Evolutionary conservation across 2,888 invertebrate species (phyloP), one percentile per base, ranked within the genome.

Genomic region (Drosophila melanosoma): DNA sequence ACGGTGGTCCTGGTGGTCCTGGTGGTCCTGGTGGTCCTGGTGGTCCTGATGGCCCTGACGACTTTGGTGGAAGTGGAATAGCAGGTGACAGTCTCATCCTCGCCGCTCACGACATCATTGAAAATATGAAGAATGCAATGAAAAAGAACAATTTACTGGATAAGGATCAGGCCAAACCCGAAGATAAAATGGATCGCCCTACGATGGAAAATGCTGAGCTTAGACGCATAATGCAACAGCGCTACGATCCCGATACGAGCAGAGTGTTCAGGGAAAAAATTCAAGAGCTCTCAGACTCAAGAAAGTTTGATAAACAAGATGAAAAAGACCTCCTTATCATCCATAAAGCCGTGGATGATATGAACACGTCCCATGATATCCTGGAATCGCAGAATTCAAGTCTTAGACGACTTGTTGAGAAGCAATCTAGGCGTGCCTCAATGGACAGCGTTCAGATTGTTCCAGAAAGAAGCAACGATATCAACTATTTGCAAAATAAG

Each of bases 311-410:
- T 48, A 78, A 80, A 26, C 69, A 69, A 20, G 92, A 92, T 56
- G 90, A 88, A 58, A 83, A 79, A 38, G 90, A 90, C 12, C 69
- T 92, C 3, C 56, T 76, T 4, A 72, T 82, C 5, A 71, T 92
- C 17, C 79, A 87, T 48, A 56, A 67, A 10, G 79, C 90, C 36
- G 81, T 89, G 23, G 89, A 92, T 53, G 87, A 90, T 57, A 83
- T 91, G 86, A 80, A 81, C 69, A 90, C 83, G 53, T 83, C 89
- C 0, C 83, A 88, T 52, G 89, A 91, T 33, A 76, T 90, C n/a
- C 58, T 90, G 4, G 82, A 90, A 56, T 89, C 91, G 11, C 90
- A 92, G 69, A 92, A 91, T 78, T 79, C 68, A 0, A 85, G 87
- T 40, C 72, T 92, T 0, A 87, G 87, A 62, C 76, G 85, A 11